Base-by-base conservation (phyloP, 2,797 vertebrate genomes). In the Parauchenoglanis punctatus region DNA sequence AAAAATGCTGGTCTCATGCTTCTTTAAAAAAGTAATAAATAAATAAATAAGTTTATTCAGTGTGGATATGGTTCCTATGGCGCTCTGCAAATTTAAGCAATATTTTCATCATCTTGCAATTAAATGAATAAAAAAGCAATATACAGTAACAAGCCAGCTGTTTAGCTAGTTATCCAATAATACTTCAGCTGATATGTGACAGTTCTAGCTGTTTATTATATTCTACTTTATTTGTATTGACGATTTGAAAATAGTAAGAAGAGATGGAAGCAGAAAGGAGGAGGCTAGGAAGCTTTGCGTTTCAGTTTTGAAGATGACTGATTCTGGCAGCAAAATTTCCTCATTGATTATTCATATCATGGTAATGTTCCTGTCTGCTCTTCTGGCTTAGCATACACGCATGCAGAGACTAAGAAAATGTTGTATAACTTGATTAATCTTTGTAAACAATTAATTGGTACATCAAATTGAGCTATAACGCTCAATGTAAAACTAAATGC, bases 241-340 rank as follows among this genome's bases (percentile, higher is more conserved):
- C 31, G 73, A 73, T 85, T 88, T 85, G 3, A n/a, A 52, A 17
- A 23, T 44, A 76, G 4, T 20, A 40, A 63, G 76, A 81, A 17
- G 7, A 76, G 61, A 52, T 20, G 17, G 20, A 78, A 73, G n/a
- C 40, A 35, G 75, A 78, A 54, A 44, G 56, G 7, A 31, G 58
- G 46, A n/a, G 58, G 44, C 56, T 81, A 72, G 78, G 77, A 75
- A 73, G 84, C 31, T 65, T 59, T 65, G 67, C 23, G 6, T 81
- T 84, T 85, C 67, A 85, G 61, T 88, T 85, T 88, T 81, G 59
- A 85, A 72, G 83, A 85, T 88, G 83, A 81, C 65, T 85, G 87
- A 73, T 87, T 85, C 85, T 81, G 65, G 56, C 54, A 85, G 76
- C 54, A 81, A 82, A 81, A 85, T 88, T 84, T 81, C 76, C 54